These are phyloP conservation scores for Drosophila melanosoma DNA, from an alignment of 2,888 invertebrate genomes.

Conservation along the genomic window DNA sequence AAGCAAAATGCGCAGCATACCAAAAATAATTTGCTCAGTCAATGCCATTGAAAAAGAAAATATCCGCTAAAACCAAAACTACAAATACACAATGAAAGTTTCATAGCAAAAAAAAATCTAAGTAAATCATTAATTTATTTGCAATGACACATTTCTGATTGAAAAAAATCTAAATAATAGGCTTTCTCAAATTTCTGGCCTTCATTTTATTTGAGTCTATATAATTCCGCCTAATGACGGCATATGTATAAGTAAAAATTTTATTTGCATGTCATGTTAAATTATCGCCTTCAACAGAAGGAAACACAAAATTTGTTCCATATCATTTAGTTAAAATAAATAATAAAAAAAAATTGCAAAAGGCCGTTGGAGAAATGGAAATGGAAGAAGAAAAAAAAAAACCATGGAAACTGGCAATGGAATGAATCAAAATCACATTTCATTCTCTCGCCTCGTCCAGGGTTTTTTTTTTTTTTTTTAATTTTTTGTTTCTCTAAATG, in stretches of 20 bases:
- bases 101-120: not conserved
- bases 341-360: slow-evolving; percentile 37
- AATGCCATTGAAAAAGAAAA: slow-evolving; percentile 16
- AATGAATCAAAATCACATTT: slow-evolving; percentile 76
- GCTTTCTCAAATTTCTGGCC: slow-evolving; percentile 21
- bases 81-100: not conserved
- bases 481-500: slow-evolving; percentile 19
- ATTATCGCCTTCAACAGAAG: slow-evolving; percentile 71
- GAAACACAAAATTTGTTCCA: slow-evolving; percentile 20
- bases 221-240: slow-evolving; percentile 46
- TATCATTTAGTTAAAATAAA: slow-evolving; percentile 33
- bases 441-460: slow-evolving; percentile 39
- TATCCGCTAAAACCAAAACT: not conserved
- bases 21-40: slow-evolving; percentile 31
- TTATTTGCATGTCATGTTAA: slow-evolving; percentile 79
- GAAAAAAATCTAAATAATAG: not conserved
- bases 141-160: not conserved
- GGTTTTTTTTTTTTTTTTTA: slow-evolving; percentile 30
- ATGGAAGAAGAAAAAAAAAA: slow-evolving; percentile 29
- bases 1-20: slow-evolving; percentile 47
- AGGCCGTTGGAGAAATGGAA: slow-evolving; percentile 61
- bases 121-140: slow-evolving; percentile 1
- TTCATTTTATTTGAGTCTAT: slow-evolving; percentile 22
- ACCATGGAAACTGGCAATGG: slow-evolving; percentile 75
- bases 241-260: slow-evolving; percentile 69